Percentiles rank a stretch among this genome's conserved stretches.
Conservation (phyloP, 2,113 vertebrate species). For the Heliornis fulica region DNA sequence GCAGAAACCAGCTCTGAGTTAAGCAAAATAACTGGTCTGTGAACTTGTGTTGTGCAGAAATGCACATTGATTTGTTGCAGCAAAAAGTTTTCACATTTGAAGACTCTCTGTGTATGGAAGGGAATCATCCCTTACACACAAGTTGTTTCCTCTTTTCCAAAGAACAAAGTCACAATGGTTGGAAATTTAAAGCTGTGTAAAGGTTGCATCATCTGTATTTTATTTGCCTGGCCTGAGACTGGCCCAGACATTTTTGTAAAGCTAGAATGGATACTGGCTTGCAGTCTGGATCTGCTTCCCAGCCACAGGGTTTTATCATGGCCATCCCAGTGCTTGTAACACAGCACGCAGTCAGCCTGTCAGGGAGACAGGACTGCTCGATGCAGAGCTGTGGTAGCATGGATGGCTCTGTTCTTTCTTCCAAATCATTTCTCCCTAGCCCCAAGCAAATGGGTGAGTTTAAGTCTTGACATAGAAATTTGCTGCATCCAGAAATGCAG, state of each 20-base stretch:
- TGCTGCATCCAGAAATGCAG: background rate
- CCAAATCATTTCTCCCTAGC: background rate
- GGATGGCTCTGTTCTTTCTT: background rate
- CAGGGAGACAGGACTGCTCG: background rate
- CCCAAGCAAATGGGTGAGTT: background rate
- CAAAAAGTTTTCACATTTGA: background rate
- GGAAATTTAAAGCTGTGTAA: background rate
- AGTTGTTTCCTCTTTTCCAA: background rate
- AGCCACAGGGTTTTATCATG: background rate
- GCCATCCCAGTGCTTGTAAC: background rate
- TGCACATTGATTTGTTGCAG: background rate
- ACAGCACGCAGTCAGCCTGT: background rate
- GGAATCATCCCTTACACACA: background rate
- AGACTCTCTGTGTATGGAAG: background rate
- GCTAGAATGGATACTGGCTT: background rate
- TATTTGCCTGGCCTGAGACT: background rate
- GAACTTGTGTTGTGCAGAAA: background rate
- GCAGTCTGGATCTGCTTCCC: background rate
- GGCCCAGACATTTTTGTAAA: background rate
- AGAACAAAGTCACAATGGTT: background rate
- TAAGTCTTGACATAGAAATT: background rate
- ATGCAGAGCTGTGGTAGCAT: background rate
- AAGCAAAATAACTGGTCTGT: background rate
- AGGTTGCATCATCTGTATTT: background rate
- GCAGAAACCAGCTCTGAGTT: background rate